phyloP scores from a whole-genome alignment of 64 coral and sea anemone genomes.

The Trachythela sp. region DNA sequence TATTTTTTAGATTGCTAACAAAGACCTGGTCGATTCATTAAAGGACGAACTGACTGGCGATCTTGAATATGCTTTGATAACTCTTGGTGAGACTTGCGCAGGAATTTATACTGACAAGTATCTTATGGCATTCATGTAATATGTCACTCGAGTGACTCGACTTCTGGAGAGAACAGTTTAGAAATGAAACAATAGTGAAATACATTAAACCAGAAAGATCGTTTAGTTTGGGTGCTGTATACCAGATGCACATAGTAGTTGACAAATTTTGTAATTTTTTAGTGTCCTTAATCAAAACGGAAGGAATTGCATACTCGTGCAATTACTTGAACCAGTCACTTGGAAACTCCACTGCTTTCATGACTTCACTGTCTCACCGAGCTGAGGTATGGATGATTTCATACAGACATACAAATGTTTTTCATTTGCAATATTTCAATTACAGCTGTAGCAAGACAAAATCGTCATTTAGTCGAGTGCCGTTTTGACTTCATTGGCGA shows the following conservation, averaged over 20 bases:
- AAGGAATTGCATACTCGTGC: neutral
- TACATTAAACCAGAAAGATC: neutral
- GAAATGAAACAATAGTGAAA: neutral
- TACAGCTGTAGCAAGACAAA: too few relatives aligned
- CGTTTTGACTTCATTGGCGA: too few relatives aligned
- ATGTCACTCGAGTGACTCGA: too few relatives aligned
- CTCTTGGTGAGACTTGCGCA: neutral
- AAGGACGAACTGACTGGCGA: neutral
- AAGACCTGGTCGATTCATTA: neutral
- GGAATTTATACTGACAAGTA: neutral
- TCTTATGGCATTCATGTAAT: neutral
- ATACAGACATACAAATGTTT: neutral
- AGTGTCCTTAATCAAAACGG: neutral
- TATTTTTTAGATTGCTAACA: neutral
- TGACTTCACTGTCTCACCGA: neutral
- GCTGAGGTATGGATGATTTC: neutral
- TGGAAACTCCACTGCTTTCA: neutral
- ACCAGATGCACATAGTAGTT: too few relatives aligned
- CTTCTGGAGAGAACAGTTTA: too few relatives aligned
- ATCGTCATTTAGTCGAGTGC: too few relatives aligned
- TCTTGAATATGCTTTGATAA: neutral
- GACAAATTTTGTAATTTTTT: neutral
- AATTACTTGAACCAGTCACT: neutral
- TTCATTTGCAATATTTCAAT: neutral
- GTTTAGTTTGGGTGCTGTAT: neutral